Evolutionary conservation across 2,888 invertebrate species (phyloP).

Genomic region (Tenthredo distinguenda): DNA sequence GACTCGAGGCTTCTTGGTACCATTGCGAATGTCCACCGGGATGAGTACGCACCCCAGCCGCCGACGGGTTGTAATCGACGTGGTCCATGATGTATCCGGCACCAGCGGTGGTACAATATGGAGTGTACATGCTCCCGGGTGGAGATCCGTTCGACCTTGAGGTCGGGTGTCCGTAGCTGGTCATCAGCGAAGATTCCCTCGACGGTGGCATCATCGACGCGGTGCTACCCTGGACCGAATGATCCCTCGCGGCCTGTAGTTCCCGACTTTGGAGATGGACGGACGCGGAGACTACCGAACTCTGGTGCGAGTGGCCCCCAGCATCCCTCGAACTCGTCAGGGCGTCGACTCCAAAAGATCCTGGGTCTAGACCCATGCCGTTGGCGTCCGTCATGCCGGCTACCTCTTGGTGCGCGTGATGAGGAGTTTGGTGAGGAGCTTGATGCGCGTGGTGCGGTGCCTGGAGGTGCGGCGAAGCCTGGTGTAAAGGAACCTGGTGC

Average conservation of each 20-base stretch:
- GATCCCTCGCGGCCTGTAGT: constrained; percentile 25
- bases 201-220: constrained; percentile 13
- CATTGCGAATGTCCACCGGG: constrained; percentile 72
- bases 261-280: constrained; percentile 22
- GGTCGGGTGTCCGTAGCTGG: constrained; percentile 71
- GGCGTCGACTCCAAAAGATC: constrained; percentile 83
- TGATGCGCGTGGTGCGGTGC: constrained; percentile 67
- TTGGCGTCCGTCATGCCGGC: constrained; percentile 72
- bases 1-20: constrained; percentile 76
- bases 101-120: constrained; percentile 66
- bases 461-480: constrained; percentile 57
- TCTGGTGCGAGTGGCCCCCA: constrained; percentile 61
- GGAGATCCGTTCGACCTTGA: constrained; percentile 72
- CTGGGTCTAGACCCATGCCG: constrained; percentile 71
- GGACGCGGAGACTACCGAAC: constrained; percentile 21
- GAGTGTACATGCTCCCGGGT: constrained; percentile 73
- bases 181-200: constrained; percentile 71
- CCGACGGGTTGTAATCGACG: constrained; percentile 70
- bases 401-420: constrained; percentile 65
- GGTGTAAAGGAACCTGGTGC: constrained; percentile 62
- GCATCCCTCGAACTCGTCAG: constrained; percentile 80
- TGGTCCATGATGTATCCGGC: constrained; percentile 76
- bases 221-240: constrained; percentile 8
- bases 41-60: constrained; percentile 69
- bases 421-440: constrained; percentile 61